Evolutionary conservation across 1,140 invertebrate species (phyloP).

Genomic region (Drosophila lowei): DNA sequence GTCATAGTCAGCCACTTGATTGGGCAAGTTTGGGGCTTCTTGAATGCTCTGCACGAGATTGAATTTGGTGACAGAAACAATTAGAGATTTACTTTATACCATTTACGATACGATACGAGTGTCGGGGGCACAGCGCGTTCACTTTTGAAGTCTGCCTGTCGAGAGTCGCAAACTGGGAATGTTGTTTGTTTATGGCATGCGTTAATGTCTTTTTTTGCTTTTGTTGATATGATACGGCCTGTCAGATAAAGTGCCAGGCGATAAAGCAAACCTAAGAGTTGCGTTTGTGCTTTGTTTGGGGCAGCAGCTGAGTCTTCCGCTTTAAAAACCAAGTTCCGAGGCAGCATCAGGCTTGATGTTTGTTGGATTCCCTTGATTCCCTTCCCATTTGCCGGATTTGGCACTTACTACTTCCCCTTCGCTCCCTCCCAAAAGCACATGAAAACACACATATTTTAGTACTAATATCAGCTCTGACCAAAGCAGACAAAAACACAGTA

Average conservation of each 20-base stretch:
- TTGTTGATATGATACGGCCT: slow-evolving; percentile 31
- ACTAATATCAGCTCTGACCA: slow-evolving; percentile 52
- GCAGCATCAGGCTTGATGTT: no score
- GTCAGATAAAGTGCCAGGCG: slow-evolving; percentile 29
- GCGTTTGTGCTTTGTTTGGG: not conserved
- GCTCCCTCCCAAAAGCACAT: slow-evolving; percentile 26
- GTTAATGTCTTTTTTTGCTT: slow-evolving; percentile 24
- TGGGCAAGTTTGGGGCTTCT: slow-evolving; percentile 64
- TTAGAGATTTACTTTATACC: slow-evolving; percentile 55
- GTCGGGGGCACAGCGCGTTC: slow-evolving; percentile 26
- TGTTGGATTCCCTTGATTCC: no score
- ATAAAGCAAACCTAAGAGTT: slow-evolving; percentile 27
- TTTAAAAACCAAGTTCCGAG: no score
- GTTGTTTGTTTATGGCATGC: slow-evolving; percentile 44
- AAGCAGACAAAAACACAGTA: slow-evolving; percentile 40
- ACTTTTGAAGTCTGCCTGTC: slow-evolving; percentile 29
- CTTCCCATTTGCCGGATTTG: slow-evolving; percentile 1
- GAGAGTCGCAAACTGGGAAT: slow-evolving; percentile 18
- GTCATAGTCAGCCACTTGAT: slow-evolving; percentile 70
- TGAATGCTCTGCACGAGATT: slow-evolving; percentile 76
- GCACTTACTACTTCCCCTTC: slow-evolving; percentile 29
- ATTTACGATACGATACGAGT: slow-evolving; percentile 5
- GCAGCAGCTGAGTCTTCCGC: no score
- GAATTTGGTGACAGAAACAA: slow-evolving; percentile 53
- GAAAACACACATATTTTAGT: slow-evolving; percentile 6